Conservation (phyloP, 1,140 invertebrate species). For the Drosophila tropicalis region DNA sequence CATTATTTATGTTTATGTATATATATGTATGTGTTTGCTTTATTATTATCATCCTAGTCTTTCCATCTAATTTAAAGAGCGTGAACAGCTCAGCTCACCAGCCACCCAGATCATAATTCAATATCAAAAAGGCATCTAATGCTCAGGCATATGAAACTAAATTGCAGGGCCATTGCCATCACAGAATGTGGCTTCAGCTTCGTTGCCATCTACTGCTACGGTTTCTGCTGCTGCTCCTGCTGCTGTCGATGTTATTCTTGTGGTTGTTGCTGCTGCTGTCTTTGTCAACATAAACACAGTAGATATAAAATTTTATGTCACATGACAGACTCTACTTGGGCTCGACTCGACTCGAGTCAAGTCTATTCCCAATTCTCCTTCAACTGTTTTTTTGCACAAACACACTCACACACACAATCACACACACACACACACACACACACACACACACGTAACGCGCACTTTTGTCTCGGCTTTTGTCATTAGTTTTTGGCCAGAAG, state of each 20-base stretch:
- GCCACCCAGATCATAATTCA: slow-evolving; percentile 69
- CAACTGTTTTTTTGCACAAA: slow-evolving; percentile 4
- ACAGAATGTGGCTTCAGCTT: slow-evolving; percentile 25
- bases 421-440: too few relatives aligned
- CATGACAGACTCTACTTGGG: slow-evolving; percentile 31
- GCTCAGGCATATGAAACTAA: slow-evolving; percentile 72
- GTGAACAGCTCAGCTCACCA: slow-evolving; percentile 34
- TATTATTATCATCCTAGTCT: slow-evolving; percentile 26
- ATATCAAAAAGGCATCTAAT: slow-evolving; percentile 72
- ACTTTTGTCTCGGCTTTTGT: too few relatives aligned
- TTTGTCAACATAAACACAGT: slow-evolving; percentile 59
- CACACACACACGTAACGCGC: too few relatives aligned
- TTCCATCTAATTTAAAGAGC: slow-evolving; percentile 70
- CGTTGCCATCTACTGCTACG: slow-evolving; percentile 9
- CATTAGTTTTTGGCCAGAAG: slow-evolving; percentile 50
- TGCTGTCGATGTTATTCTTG: slow-evolving; percentile 48
- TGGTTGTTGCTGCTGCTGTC: slow-evolving; percentile 32
- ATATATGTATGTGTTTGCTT: slow-evolving; percentile 20
- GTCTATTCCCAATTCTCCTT: slow-evolving; percentile 42
- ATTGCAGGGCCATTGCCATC: slow-evolving; percentile 61
- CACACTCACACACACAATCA: slow-evolving; percentile 22
- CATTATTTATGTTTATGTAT: slow-evolving; percentile 61
- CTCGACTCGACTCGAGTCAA: slow-evolving; percentile 20
- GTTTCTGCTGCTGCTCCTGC: slow-evolving; percentile 25
- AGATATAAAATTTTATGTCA: slow-evolving; percentile 78